Base-by-base conservation (phyloP, 2,797 vertebrate genomes). In the Miichthys miiuy region DNA sequence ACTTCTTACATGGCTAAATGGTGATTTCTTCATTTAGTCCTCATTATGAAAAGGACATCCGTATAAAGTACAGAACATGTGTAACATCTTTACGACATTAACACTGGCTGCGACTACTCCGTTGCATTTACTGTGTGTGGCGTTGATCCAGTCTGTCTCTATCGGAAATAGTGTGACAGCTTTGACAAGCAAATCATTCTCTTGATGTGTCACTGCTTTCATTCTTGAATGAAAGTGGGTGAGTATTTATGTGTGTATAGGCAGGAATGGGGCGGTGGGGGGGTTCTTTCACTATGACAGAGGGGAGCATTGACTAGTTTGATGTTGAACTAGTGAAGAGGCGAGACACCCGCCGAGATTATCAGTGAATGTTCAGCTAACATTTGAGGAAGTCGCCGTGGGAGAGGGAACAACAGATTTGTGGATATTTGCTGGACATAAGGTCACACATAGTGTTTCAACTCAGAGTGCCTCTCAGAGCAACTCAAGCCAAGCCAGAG, bases 351-450 rank as follows among this genome's bases (percentile, higher is more conserved):
- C n/a, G 10, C 79, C 3, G 67, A 81, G 81, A 85, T 87, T 83
- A 89, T 83, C 82, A 83, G 72, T 69, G 63, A 93, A 85, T 80
- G 79, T 88, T 93, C 81, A 79, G 77, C 77, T 90, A 87, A 89
- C 79, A 85, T 93, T 90, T 88, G 80, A 84, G 83, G 65, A 84
- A 85, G 77, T 89, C 77, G 30, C 87, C 52, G 42, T 84, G 89
- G 85, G 84, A 90, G 82, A 70, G 72, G 80, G 66, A 89, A 87
- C 87, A 88, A 87, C 87, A 92, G 84, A 90, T 92, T 90, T 87
- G 81, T 2, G 16, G 80, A 90, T 90, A 88, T 90, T 90, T 91
- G 74, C 80, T 70, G 90, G 89, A 89, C 91, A 90, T 81, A 89
- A 93, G 89, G 92, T 94, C 80, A 84, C 82, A 85, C 75, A 62